Conservation (phyloP, 2,113 vertebrate species). For the Paracanthobrama guichenoti region DNA sequence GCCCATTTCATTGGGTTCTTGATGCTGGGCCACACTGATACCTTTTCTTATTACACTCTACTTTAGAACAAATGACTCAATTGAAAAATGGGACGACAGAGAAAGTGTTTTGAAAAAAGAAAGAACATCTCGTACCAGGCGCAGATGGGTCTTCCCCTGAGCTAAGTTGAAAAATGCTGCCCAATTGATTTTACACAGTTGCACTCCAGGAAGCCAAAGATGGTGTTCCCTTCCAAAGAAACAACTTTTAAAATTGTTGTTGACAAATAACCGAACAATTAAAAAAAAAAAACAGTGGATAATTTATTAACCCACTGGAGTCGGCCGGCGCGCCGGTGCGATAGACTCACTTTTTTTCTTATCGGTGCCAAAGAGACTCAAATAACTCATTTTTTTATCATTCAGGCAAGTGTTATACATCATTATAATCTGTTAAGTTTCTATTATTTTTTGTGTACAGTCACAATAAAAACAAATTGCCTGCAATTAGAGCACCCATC, state of each 20-base stretch:
- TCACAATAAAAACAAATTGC: no score
- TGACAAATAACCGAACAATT: not conserved
- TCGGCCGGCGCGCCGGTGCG: no score
- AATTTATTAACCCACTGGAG: no score
- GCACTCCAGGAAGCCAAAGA: not conserved
- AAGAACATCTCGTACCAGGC: not conserved
- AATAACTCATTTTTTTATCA: no score
- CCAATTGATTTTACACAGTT: slow-evolving; percentile 15
- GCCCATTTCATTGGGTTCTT: slow-evolving; percentile 41
- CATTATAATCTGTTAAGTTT: no score
- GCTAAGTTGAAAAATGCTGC: not conserved
- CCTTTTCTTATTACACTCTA: slow-evolving; percentile 48
- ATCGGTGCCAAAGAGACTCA: no score
- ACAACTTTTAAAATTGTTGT: not conserved
- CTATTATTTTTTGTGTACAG: no score
- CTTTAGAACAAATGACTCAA: slow-evolving; percentile 46
- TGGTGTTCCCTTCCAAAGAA: not conserved
- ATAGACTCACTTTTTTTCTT: no score
- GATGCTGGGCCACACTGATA: slow-evolving; percentile 31
- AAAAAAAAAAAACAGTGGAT: not conserved
- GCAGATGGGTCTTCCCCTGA: slow-evolving; percentile 26
- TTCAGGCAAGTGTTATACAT: no score
- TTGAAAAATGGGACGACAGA: slow-evolving; percentile 19
- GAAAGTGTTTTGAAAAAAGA: not conserved
- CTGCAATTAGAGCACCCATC: not conserved